These are phyloP conservation scores for Poecilia wingei DNA, from an alignment of 2,797 vertebrate species.

Conservation along the genomic window DNA sequence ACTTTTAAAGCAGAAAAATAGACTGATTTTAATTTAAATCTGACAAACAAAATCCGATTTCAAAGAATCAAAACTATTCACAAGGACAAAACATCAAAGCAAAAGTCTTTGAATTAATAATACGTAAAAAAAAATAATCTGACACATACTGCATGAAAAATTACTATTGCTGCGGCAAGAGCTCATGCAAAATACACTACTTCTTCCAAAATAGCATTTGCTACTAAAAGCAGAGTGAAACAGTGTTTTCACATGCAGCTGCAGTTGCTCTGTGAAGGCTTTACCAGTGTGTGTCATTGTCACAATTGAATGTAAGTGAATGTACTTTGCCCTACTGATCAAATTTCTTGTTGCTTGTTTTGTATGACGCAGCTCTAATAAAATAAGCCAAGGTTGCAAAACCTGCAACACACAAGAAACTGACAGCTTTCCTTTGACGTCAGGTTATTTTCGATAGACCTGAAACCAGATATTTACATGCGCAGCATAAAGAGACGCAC, in stretches of 20 bases:
- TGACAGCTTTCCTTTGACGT: not conserved
- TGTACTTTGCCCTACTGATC: not conserved
- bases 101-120: not conserved
- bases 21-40: not conserved
- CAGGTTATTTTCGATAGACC: not conserved
- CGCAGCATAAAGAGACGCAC: not conserved
- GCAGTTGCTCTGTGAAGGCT: not conserved
- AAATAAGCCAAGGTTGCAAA: not conserved
- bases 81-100: not conserved
- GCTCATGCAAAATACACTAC: not conserved
- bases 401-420: not conserved
- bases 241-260: not conserved
- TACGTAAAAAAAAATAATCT: not conserved
- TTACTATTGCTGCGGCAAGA: not conserved
- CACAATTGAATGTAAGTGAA: not conserved
- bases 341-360: not conserved
- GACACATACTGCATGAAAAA: not conserved
- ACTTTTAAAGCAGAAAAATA: not conserved
- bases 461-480: not conserved
- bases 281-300: not conserved
- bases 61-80: not conserved
- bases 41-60: not conserved
- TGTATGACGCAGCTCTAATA: not conserved
- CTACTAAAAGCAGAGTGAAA: not conserved
- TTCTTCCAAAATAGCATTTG: not conserved